phyloP scores from a whole-genome alignment of 2,888 invertebrate species.

The Aspidapion aeneum region DNA sequence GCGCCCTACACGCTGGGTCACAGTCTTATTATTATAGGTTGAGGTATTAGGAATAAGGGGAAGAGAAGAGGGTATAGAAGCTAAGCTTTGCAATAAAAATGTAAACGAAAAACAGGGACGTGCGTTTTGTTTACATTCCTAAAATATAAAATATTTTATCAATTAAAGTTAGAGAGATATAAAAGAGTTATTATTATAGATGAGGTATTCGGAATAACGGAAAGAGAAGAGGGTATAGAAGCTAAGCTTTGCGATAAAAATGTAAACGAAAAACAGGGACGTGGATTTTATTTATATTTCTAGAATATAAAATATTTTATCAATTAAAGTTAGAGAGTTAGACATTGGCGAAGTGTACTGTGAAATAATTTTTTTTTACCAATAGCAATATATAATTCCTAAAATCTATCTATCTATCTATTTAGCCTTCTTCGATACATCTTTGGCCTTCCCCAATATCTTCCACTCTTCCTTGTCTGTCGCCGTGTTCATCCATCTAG shows the following conservation, averaged over 20 bases:
- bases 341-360: no score
- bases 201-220: no score
- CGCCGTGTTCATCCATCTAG: no score
- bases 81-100: constrained; percentile 37
- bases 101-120: constrained; percentile 41
- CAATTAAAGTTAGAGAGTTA: neutral
- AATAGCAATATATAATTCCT: no score
- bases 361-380: no score
- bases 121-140: constrained; percentile 5
- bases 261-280: constrained; percentile 41
- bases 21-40: constrained; percentile 44
- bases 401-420: no score
- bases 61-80: no score
- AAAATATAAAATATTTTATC: neutral
- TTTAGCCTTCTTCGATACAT: no score
- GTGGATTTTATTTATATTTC: constrained; percentile 14
- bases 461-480: no score
- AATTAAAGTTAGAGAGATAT: neutral
- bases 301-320: neutral
- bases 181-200: constrained; percentile 42
- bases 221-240: no score
- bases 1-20: constrained; percentile 39
- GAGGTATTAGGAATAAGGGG: no score
- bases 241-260: constrained; percentile 36
- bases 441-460: no score